Base-by-base conservation (phyloP, 2,113 vertebrate genomes). In the Oryzias melastigma region DNA sequence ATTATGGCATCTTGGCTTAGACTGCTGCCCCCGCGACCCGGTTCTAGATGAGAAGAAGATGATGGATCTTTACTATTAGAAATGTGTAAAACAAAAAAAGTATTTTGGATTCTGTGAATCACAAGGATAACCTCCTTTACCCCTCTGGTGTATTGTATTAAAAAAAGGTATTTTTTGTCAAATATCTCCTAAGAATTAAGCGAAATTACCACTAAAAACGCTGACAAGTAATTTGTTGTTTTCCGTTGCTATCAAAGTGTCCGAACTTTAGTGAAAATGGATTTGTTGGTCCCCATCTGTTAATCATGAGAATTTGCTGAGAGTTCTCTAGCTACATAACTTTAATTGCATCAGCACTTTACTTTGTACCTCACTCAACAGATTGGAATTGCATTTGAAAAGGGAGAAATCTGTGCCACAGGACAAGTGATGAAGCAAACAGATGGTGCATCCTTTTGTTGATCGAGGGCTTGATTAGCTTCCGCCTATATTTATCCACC, bases 401-500 rank as follows among this genome's bases (percentile, higher is more conserved):
- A 60, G 18, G 35, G 66, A 58, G 58, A 55, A 52, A 63, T 69
- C 41, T 65, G 40, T 59, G 29, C 48, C 45, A 19, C 58, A 44
- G 58, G 55, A 69, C 14, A 62, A 70, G 59, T 54, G 54, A 55
- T 61, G 62, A 65, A 52, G 71, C 56, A 54, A 50, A 54, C 72
- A 75, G 74, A 77, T 77, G 62, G 71, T 27, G 61, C 54, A 20
- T 46, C 63, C 19, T 56, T 78, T 68, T 70, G 73, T 78, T 73
- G 69, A 77, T 68, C 68, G 71, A 74, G 56, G 68, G 41, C 71
- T 77, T 84, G 75, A 78, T 81, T 75, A 76, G 54, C 62, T 70
- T 51, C 68, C 52, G 62, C 52, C 67, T 71, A 46, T 81, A 79
- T 82, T 85, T 82, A 72, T 66, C 69, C 73, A 58, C 35, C 63